A percentile compares a stretch with the other conserved stretches of the same genome.
These are phyloP conservation scores for Cryptocephalus primarius DNA, from an alignment of 2,888 invertebrate genomes.

Conservation along the genomic window DNA sequence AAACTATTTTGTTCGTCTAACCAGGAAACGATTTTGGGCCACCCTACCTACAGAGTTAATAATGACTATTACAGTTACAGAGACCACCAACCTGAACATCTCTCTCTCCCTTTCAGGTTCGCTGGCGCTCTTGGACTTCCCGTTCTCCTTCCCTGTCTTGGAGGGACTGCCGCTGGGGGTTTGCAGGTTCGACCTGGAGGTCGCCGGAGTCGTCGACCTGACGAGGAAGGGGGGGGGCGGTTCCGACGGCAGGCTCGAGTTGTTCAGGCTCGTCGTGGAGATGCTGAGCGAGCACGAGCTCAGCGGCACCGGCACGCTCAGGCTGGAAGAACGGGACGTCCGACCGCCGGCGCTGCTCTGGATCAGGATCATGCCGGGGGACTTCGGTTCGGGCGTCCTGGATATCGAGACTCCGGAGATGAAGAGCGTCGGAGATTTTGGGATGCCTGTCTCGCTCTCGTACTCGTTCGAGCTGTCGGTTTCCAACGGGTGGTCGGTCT, in stretches of 20 bases:
- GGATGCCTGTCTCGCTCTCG: constrained; percentile 47
- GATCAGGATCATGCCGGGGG: constrained; percentile 32
- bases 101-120: constrained; percentile 43
- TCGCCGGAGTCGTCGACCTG: constrained; percentile 33
- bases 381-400: constrained; percentile 42
- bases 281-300: constrained; percentile 33
- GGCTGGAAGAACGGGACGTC: constrained; percentile 41
- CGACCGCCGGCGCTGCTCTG: constrained; percentile 27
- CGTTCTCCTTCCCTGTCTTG: constrained; percentile 23
- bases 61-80: too few species aligned
- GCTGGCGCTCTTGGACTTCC: constrained; percentile 41
- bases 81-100: constrained; percentile 32
- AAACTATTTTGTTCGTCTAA: too few species aligned
- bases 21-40: too few species aligned
- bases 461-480: constrained; percentile 44
- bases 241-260: constrained; percentile 28
- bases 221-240: constrained; percentile 33
- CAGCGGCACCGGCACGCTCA: constrained; percentile 38
- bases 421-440: constrained; percentile 45
- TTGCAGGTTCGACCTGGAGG: constrained; percentile 25
- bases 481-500: constrained; percentile 30
- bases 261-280: constrained; percentile 33
- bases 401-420: constrained; percentile 48
- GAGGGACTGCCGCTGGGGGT: constrained; percentile 31
- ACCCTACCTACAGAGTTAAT: too few species aligned